Conservation (phyloP, 2,113 vertebrate genomes). For the Pampusana beccarii region DNA sequence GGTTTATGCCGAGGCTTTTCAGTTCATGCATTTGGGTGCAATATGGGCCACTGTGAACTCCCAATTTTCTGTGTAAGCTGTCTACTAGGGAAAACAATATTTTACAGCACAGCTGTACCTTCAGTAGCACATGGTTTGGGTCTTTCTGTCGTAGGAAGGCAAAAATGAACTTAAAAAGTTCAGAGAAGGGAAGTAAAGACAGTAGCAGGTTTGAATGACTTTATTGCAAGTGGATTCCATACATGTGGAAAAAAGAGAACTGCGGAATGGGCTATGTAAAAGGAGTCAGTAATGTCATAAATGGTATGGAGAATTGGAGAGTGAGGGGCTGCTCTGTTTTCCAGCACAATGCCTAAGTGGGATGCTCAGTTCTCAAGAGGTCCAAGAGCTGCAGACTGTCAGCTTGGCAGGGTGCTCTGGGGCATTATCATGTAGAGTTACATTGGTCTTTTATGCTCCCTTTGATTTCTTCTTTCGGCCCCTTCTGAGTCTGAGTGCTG, state of each 20-base stretch:
- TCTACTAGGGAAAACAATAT: no score
- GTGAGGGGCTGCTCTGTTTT: not conserved
- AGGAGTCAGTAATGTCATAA: no score
- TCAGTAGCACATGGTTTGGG: not conserved
- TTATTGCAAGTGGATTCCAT: not conserved
- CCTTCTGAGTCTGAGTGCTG: rapidly evolving
- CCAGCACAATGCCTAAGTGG: no score
- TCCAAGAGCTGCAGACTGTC: not conserved
- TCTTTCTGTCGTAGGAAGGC: not conserved
- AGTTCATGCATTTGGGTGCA: no score
- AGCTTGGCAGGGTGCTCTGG: not conserved
- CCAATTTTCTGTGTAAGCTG: no score
- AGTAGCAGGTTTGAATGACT: not conserved
- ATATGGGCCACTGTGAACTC: no score
- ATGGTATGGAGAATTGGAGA: not conserved
- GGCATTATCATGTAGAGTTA: rapidly evolving
- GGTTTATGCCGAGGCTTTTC: no score
- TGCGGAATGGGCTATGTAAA: no score
- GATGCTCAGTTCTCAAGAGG: not conserved
- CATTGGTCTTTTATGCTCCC: not conserved
- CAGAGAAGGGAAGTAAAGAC: not conserved
- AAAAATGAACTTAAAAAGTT: not conserved
- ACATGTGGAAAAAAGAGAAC: not conserved
- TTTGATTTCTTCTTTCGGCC: not conserved
- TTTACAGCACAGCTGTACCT: no score